Base-by-base conservation (phyloP, 2,113 vertebrate species). In the Phylloscopus trochiloides region DNA sequence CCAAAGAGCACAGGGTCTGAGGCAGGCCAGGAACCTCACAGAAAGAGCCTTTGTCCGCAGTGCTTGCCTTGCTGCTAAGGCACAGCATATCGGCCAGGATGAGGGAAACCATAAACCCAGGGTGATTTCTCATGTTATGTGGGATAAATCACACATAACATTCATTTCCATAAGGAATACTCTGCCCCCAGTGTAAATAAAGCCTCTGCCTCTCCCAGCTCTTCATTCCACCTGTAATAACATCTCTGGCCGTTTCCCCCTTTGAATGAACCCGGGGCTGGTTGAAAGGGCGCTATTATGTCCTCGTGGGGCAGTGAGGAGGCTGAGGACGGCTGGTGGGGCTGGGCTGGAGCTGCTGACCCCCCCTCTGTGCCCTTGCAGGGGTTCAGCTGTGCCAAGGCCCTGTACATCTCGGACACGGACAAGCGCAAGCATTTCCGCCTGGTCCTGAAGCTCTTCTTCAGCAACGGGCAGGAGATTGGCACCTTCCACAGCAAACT, bases 341-440 rank as follows among this genome's bases (percentile, higher is more conserved):
- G 76, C 38, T 73, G 71, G 40, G 79, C 72, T 88, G 82, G 89
- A 88, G 73, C 91, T 85, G 91, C 81, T 24, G 7, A 40, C 77
- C 80, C 34, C 77, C 12, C 24, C 40, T 61, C 25, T 58, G 43
- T 91, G 86, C 66, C 81, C 52, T 32, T 10, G 20, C 95, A 99
- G 99, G 98, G 98, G 87, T 99, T 99, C 86, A 95, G 99, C 55
- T 99, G 99, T 7, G 98, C 99, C 95, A 99, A 99, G 98, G 98
- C 99, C 0, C 97, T 99, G 68, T 99, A 98, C 98, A 99, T 99
- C 97, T 99, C 99, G 0, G 99, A 99, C 18, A 95, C 98, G 1
- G 99, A 99, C 97, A 99, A 99, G 96, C 98, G 99, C 95, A 99
- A 99, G 68, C 99, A 99, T 86, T 99, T 99, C 96, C 98, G 98